Conservation (phyloP, 2,888 invertebrate species). For the Eudemis profundana region DNA sequence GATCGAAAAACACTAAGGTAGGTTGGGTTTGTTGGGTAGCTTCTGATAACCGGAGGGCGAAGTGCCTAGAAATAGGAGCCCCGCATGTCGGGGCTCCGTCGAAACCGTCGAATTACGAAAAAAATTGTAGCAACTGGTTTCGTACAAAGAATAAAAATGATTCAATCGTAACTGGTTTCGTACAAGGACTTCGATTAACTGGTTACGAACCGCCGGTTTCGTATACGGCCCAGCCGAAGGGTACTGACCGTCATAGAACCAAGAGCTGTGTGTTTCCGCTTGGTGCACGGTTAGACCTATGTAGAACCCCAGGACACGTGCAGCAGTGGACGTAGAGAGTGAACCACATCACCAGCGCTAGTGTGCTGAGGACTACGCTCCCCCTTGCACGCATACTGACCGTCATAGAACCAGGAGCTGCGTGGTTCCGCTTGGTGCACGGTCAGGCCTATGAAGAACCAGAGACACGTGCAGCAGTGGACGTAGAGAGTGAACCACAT, state of each 20-base stretch:
- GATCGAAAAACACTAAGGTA: too few relatives aligned
- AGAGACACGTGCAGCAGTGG: slow-evolving; percentile 65
- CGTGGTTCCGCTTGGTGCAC: slow-evolving; percentile 55
- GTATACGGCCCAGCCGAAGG: too few relatives aligned
- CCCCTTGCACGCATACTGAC: slow-evolving; percentile 48
- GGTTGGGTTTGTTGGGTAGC: too few relatives aligned
- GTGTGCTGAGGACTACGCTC: slow-evolving; percentile 58
- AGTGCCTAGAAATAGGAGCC: too few relatives aligned
- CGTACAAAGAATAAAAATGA: too few relatives aligned
- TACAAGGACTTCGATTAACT: too few relatives aligned
- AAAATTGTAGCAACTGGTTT: too few relatives aligned
- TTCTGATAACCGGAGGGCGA: too few relatives aligned
- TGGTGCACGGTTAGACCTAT: slow-evolving; percentile 62
- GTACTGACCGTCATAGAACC: slow-evolving; percentile 61
- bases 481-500: slow-evolving; percentile 72
- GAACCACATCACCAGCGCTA: slow-evolving; percentile 69
- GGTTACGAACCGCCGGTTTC: too few relatives aligned
- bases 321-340: slow-evolving; percentile 65
- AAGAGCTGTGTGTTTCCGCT: slow-evolving; percentile 57
- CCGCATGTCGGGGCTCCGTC: too few relatives aligned
- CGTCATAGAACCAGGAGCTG: slow-evolving; percentile 66
- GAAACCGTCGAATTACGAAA: too few relatives aligned
- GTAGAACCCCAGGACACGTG: slow-evolving; percentile 70
- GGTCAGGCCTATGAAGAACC: slow-evolving; percentile 66
- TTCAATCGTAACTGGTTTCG: too few relatives aligned